Evolutionary conservation across 2,888 invertebrate species (phyloP).

Genomic region (Tigriopus californicus): DNA sequence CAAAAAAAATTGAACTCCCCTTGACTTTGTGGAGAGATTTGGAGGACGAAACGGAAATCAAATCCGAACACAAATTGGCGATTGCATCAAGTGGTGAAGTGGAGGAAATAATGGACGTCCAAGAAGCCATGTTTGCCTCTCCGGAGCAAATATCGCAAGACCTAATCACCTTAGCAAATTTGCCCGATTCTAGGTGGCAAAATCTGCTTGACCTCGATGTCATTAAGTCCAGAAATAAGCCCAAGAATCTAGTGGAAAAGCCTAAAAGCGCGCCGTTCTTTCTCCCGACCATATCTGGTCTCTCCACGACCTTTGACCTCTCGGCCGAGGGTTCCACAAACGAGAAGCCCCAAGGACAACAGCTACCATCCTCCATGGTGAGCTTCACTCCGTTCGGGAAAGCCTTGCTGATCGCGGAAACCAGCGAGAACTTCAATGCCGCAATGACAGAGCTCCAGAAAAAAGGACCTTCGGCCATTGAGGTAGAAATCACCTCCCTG

Average conservation of each 20-base stretch:
- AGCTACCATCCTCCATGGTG: slow-evolving; percentile 14
- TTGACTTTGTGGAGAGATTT: slow-evolving; percentile 1
- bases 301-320: slow-evolving; percentile 62
- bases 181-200: slow-evolving; percentile 75
- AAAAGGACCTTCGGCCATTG: slow-evolving; percentile 62
- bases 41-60: slow-evolving; percentile 18
- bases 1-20: slow-evolving; percentile 20
- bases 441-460: slow-evolving; percentile 45
- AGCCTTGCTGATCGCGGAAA: slow-evolving; percentile 16
- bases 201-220: slow-evolving; percentile 68
- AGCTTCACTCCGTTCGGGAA: slow-evolving; percentile 20
- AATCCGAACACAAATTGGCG: slow-evolving; percentile 22
- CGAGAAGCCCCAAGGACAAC: neutral
- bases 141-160: slow-evolving; percentile 53
- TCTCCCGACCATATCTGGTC: slow-evolving; percentile 65
- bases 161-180: slow-evolving; percentile 62
- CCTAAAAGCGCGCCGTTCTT: slow-evolving; percentile 89
- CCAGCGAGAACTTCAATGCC: slow-evolving; percentile 23
- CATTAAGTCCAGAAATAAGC: slow-evolving; percentile 72
- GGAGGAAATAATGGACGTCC: slow-evolving; percentile 15
- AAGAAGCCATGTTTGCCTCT: slow-evolving; percentile 38
- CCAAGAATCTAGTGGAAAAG: slow-evolving; percentile 57
- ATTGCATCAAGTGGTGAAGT: slow-evolving; percentile 32
- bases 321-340: neutral
- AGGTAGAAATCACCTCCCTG: slow-evolving; percentile 65